phyloP scores from a whole-genome alignment of 2,797 vertebrate genomes.

The Fringilla coelebs region DNA sequence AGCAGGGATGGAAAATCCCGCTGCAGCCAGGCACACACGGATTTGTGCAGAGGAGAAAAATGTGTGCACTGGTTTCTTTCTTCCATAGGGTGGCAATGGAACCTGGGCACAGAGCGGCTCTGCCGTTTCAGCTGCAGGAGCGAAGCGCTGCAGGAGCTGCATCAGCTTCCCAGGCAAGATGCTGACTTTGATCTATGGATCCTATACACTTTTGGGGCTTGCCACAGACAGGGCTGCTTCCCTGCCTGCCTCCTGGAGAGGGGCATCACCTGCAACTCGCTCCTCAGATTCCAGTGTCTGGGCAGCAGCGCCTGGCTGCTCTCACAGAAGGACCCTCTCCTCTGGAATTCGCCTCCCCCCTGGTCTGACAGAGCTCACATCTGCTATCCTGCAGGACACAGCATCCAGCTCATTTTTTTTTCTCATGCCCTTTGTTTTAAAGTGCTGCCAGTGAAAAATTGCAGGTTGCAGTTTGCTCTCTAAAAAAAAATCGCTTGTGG shows the following conservation, averaged over 20 bases:
- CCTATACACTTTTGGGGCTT: not conserved
- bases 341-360: constrained; percentile 21
- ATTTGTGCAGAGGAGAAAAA: not conserved
- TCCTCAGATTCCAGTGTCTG: not conserved
- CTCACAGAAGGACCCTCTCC: not conserved
- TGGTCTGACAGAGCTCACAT: constrained; percentile 18
- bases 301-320: not conserved
- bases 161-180: not conserved
- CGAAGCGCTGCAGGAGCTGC: not conserved
- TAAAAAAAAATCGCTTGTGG: not conserved
- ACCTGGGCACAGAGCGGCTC: constrained; percentile 51
- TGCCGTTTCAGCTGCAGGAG: not conserved
- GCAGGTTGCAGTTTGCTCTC: not conserved
- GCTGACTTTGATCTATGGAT: constrained; percentile 31
- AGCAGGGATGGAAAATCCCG: not conserved
- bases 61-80: constrained; percentile 58
- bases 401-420: not conserved
- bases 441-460: constrained; percentile 24
- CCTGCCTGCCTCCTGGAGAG: not conserved
- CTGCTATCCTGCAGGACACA: constrained; percentile 19
- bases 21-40: not conserved
- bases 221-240: not conserved
- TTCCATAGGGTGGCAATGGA: constrained; percentile 63
- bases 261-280: not conserved
- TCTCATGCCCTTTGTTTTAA: constrained; percentile 8